A percentile compares a stretch with the other conserved stretches of the same genome.
Conservation (phyloP, 2,888 invertebrate species). For the Lasioglossum vierecki region DNA sequence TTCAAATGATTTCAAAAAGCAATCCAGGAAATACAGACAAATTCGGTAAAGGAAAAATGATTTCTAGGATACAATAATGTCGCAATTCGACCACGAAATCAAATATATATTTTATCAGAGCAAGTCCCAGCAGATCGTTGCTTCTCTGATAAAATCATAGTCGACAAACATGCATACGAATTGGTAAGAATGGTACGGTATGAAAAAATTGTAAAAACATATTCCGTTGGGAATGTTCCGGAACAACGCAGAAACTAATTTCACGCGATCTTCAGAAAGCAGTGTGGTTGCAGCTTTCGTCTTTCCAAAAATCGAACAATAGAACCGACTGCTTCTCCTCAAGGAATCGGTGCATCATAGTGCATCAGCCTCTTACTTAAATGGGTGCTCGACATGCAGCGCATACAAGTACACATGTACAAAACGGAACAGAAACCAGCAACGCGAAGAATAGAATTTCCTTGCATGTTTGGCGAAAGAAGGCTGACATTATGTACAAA, state of each 20-base stretch:
- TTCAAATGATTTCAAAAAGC: not conserved
- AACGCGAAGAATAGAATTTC: slow-evolving; percentile 65
- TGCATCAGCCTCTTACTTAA: not conserved
- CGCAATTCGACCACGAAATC: not conserved
- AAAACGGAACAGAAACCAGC: slow-evolving; percentile 29
- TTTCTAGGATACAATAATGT: not conserved
- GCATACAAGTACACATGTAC: not conserved
- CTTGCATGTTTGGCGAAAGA: slow-evolving; percentile 46
- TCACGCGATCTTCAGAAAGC: slow-evolving; percentile 5
- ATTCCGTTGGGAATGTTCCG: too few species aligned
- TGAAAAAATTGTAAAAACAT: not conserved
- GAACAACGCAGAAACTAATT: slow-evolving; percentile 14
- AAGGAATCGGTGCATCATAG: not conserved
- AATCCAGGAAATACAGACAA: not conserved
- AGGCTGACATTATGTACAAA: slow-evolving; percentile 69
- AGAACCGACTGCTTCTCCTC: not conserved
- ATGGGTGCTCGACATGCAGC: not conserved
- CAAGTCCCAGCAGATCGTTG: not conserved
- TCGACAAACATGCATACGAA: not conserved
- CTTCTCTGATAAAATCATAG: not conserved
- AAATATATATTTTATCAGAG: not conserved
- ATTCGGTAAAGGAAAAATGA: not conserved
- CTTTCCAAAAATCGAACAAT: slow-evolving; percentile 9
- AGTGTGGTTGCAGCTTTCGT: not conserved
- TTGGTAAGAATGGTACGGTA: not conserved